phyloP scores from a whole-genome alignment of 1,140 invertebrate genomes.

The Pseudoatta argentina region DNA sequence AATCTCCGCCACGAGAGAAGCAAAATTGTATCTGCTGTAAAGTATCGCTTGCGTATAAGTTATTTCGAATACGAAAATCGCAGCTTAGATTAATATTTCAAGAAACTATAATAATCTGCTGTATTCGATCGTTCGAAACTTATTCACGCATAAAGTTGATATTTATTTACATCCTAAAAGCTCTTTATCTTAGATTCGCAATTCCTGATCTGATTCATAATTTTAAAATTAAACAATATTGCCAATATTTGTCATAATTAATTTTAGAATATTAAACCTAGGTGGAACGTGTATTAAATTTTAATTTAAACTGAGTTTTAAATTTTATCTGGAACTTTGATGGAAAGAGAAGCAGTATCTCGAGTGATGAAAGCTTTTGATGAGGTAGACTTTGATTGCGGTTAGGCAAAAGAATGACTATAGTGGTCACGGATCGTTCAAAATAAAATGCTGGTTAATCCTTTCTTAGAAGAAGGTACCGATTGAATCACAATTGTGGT shows the following conservation, averaged over 20 bases:
- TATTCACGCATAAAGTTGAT: background rate
- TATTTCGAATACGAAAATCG: background rate
- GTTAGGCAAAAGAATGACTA: slow-evolving; percentile 5
- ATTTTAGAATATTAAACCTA: background rate
- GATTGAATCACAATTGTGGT: slow-evolving; percentile 19
- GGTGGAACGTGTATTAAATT: background rate
- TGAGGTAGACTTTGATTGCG: background rate
- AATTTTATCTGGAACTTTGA: background rate
- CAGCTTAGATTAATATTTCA: background rate
- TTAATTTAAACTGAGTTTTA: background rate
- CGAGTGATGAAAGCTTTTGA: background rate
- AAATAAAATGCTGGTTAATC: slow-evolving; percentile 7
- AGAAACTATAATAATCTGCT: background rate
- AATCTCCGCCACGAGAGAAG: background rate
- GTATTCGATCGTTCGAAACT: background rate
- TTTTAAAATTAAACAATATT: background rate
- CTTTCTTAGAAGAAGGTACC: background rate
- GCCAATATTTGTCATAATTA: background rate
- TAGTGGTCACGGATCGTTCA: background rate
- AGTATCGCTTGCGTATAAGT: background rate
- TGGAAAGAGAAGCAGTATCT: background rate
- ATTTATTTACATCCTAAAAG: background rate
- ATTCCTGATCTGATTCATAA: background rate
- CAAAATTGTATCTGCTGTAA: slow-evolving; percentile 22
- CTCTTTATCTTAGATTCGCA: background rate